Evolutionary conservation across 1,140 invertebrate genomes (phyloP).

Genomic region (Bombus sylvicola): DNA sequence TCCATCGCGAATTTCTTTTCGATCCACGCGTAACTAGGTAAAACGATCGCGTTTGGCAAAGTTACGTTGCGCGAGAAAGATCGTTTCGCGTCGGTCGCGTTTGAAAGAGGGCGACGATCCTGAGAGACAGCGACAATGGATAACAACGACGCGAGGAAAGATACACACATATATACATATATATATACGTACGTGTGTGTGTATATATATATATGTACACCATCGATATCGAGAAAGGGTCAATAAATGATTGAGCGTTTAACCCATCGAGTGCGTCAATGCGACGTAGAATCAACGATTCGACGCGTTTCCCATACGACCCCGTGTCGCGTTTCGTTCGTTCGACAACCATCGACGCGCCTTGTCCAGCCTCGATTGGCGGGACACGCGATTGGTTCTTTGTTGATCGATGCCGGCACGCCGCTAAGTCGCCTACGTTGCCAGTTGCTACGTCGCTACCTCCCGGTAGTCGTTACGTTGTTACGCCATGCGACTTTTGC

Average conservation of each 20-base stretch:
- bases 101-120: neutral
- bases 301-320: constrained; percentile 23
- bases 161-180: rapidly evolving
- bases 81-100: too few species aligned
- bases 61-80: too few species aligned
- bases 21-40: neutral
- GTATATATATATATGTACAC: rapidly evolving
- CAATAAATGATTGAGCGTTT: constrained; percentile 70
- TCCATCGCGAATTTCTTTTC: neutral
- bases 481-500: neutral
- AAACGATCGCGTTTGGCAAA: neutral
- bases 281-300: constrained; percentile 33
- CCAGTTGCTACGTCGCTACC: neutral
- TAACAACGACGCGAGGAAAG: neutral
- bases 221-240: constrained; percentile 52
- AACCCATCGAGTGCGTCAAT: constrained; percentile 71
- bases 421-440: neutral
- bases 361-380: constrained; percentile 29
- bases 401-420: neutral
- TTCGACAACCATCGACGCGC: constrained; percentile 5
- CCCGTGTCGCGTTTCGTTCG: constrained; percentile 56
- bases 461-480: neutral
- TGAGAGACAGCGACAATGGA: too few species aligned
- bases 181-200: rapidly evolving
- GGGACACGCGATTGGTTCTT: constrained; percentile 40